phyloP scores from a whole-genome alignment of 2,888 invertebrate genomes.

The Yponomeuta plumbellus region DNA sequence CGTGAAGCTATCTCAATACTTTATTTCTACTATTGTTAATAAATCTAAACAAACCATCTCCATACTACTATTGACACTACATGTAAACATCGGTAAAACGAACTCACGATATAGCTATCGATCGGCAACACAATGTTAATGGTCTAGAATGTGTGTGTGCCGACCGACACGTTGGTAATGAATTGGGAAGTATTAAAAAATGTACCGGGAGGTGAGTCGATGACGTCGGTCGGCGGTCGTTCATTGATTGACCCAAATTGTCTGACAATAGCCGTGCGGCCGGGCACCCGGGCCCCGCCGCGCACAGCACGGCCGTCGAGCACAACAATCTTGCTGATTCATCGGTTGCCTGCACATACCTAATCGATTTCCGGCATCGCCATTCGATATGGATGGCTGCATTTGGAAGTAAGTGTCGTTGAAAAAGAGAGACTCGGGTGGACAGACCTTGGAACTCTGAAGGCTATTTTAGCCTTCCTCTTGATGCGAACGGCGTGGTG shows the following conservation, averaged over 20 bases:
- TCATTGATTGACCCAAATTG: constrained; percentile 66
- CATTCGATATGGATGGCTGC: neutral
- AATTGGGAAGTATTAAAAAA: constrained; percentile 5
- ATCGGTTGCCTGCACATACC: neutral
- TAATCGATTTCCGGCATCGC: neutral
- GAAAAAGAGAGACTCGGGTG: constrained; percentile 4
- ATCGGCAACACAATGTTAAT: neutral
- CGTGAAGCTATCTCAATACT: neutral
- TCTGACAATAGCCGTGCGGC: constrained; percentile 48
- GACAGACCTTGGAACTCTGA: constrained; percentile 60
- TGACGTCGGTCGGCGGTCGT: constrained; percentile 28
- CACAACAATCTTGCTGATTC: constrained; percentile 1
- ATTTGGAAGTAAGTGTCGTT: neutral
- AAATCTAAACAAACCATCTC: neutral
- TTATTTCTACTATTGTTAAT: neutral
- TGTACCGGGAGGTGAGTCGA: constrained; percentile 6
- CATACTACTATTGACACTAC: too few relatives aligned
- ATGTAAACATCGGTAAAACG: neutral
- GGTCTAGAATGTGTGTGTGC: neutral
- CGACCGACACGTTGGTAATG: neutral
- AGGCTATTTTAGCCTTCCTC: constrained; percentile 63
- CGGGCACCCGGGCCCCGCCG: constrained; percentile 16
- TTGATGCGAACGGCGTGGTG: constrained; percentile 67
- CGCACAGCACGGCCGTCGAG: neutral
- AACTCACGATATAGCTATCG: neutral